Evolutionary conservation across 2,113 vertebrate genomes (phyloP).

Genomic region (Australoheros scitulus): DNA sequence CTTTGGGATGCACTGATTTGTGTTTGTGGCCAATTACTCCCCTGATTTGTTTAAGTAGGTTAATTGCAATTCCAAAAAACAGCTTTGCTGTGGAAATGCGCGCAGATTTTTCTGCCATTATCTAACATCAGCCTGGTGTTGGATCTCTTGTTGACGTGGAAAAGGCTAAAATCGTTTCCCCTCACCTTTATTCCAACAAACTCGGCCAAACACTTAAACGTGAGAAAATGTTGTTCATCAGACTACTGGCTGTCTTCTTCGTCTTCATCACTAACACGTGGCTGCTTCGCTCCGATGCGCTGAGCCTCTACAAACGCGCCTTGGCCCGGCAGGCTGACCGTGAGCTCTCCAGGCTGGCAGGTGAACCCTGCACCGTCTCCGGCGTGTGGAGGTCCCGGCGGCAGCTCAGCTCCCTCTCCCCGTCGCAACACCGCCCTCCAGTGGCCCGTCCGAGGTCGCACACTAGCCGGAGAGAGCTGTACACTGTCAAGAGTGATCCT

Average conservation of each 20-base stretch:
- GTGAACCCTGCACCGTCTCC: constrained; percentile 83
- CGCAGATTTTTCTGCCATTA: not conserved
- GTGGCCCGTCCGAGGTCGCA: constrained; percentile 75
- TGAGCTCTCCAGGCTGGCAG: constrained; percentile 63
- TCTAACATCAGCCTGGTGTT: constrained; percentile 6
- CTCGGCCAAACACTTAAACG: not conserved
- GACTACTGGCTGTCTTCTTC: constrained; percentile 77
- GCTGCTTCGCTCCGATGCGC: constrained; percentile 72
- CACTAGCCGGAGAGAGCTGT: constrained; percentile 50
- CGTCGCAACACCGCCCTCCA: constrained; percentile 79
- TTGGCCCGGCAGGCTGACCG: constrained; percentile 71
- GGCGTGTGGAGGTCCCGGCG: constrained; percentile 62
- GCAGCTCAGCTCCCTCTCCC: constrained; percentile 63
- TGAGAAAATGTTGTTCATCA: constrained; percentile 77
- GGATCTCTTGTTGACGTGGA: constrained; percentile 23
- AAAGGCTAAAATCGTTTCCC: not conserved
- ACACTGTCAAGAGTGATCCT: constrained; percentile 26
- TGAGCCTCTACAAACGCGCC: constrained; percentile 70
- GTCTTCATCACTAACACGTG: constrained; percentile 78
- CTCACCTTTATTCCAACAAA: constrained; percentile 13
- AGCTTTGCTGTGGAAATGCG: not conserved
- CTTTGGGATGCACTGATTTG: constrained; percentile 54
- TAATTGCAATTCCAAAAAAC: not conserved
- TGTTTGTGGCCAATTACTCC: not conserved
- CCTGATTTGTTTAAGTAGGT: not conserved